Evolutionary conservation across 2,888 invertebrate species (phyloP).

Genomic region (Leptinotarsa juncta): DNA sequence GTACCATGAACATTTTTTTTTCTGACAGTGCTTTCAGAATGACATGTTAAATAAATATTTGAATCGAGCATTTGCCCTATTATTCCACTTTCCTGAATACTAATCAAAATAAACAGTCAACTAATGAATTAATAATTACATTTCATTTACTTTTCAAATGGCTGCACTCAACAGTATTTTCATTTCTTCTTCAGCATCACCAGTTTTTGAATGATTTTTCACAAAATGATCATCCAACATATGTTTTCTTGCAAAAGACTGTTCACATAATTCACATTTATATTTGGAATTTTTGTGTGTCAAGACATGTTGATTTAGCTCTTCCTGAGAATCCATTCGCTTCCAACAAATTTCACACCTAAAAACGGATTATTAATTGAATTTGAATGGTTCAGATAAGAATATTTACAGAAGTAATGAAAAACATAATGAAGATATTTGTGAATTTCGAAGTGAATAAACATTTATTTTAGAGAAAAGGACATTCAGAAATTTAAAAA

Average conservation of each 20-base stretch:
- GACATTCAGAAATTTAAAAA: no score
- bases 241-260: slow-evolving; percentile 9
- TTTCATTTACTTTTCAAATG: no score
- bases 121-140: no score
- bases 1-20: background rate
- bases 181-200: slow-evolving; percentile 4
- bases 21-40: no score
- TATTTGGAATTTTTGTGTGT: slow-evolving; percentile 6
- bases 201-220: slow-evolving; percentile 4
- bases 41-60: no score
- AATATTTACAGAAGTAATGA: background rate
- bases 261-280: slow-evolving; percentile 18
- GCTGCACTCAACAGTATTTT: background rate
- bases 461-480: no score
- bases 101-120: background rate
- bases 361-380: background rate
- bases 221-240: slow-evolving; percentile 11
- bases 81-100: background rate
- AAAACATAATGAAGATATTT: background rate
- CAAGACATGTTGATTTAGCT: slow-evolving; percentile 11
- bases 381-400: background rate
- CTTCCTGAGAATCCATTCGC: background rate
- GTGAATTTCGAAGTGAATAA: no score
- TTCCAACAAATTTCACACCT: slow-evolving; percentile 20
- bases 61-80: no score